Base-by-base conservation (phyloP, 2,113 vertebrate genomes). In the Rhea americana region DNA sequence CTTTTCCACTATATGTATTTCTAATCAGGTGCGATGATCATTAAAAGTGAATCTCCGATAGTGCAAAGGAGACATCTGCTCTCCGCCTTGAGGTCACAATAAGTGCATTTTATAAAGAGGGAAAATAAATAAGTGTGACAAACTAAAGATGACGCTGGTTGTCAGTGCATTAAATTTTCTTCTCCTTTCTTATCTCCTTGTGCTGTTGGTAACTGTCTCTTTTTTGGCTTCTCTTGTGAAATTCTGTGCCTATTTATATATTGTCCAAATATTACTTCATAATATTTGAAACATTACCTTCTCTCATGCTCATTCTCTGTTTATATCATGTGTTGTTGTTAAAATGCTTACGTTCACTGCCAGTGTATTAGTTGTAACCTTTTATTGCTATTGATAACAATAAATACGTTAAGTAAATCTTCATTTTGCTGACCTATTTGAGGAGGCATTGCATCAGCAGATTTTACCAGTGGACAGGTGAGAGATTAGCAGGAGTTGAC, bases 401-500 rank as follows among this genome's bases (percentile, higher is more conserved):
- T 97, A 98, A 98, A 97, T 97, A 95, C 72, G 55, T 98, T 98
- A 98, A 98, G 97, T 97, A 98, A 98, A 98, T 98, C 97, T 98
- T 98, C 74, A 80, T 98, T 98, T 97, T 98, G 98, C 97, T 98
- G 98, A 98, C 97, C 96, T 97, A 95, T 96, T 93, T 74, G 95
- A 96, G 96, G 93, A 97, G 45, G 25, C 82, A 4, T 95, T 94
- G 93, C 85, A 94, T 98, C 97, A 98, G 98, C 98, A 98, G 83
- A 96, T 98, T 97, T 98, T 93, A 82, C 76, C 93, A 39, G 94
- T 96, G 95, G 95, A 97, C 95, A 97, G 97, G 96, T 90, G 90
- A 98, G 95, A 97, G 94, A 97, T 98, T 96, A 97, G 91, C 87
- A 55, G 91, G 82, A 96, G 85, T 90, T 93, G 89, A 96, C 91